Evolutionary conservation across 2,113 vertebrate genomes (phyloP), one percentile per base, ranked within the genome.

Genomic region (Phyllopteryx taeniolatus): DNA sequence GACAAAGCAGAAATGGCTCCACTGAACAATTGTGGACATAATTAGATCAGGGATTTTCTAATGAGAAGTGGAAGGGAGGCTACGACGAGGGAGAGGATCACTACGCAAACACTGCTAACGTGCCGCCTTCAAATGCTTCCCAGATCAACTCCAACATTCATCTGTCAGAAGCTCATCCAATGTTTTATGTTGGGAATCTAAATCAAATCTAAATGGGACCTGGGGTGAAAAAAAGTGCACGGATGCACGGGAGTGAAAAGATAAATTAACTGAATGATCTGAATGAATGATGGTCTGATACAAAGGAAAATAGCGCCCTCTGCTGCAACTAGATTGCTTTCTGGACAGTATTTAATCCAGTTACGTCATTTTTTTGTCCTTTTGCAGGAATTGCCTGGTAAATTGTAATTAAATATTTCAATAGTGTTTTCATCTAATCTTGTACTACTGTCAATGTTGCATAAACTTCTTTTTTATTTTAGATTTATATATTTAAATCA

Each of bases 11-110:
- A 86, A 86, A 82, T 71, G 73, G 79, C 70, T 83, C 67, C 64
- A 56, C 77, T 80, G 81, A 88, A 88, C 88, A 87, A 67, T 83
- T 87, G 79, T 74, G 79, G 78, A 80, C 80, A 82, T 88, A 86
- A 86, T 88, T 73, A 82, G 69, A 83, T 88, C 62, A 66, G 68
- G 79, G 72, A 54, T 82, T 79, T 82, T 81, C 68, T 60, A 74
- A 75, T 63, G 77, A 62, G 47, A 59, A 60, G 61, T 5, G 5
- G 73, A 54, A 43, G 2, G 10, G 46, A 71, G 2, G 68, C 0
- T n/a, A 9, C 9, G 43, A 42, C 8, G 49, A 69, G n/a, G 42
- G 39, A 31, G 66, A 73, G 63, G 60, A 65, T 7, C 2, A 43
- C 35, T n/a, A 49, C 65, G 70, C 20, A 63, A 62, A 65, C 60